Evolutionary conservation across 2,888 invertebrate genomes (phyloP).

Genomic region (Callimorpha dominula): DNA sequence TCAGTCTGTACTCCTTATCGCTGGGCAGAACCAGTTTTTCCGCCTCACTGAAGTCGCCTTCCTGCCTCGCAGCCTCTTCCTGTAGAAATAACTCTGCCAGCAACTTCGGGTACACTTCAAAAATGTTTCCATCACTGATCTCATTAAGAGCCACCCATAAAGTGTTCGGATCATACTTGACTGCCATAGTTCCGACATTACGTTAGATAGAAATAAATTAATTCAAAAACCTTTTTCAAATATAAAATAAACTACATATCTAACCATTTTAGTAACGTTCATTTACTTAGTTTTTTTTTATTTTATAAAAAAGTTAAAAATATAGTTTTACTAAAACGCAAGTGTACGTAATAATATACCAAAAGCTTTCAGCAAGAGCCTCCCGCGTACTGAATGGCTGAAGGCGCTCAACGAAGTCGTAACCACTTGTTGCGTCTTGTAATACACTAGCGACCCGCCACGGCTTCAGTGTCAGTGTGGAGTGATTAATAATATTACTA

Average conservation of each 20-base stretch:
- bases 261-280: neutral
- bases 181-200: constrained; percentile 66
- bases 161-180: constrained; percentile 73
- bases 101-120: constrained; percentile 89
- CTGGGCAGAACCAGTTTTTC: constrained; percentile 89
- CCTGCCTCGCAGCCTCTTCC: constrained; percentile 77
- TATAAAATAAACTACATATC: neutral
- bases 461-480: too few relatives aligned
- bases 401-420: constrained; percentile 26
- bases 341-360: neutral
- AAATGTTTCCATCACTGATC: constrained; percentile 87
- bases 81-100: constrained; percentile 87
- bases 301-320: neutral
- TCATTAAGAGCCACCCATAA: constrained; percentile 87
- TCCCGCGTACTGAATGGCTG: constrained; percentile 64
- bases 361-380: constrained; percentile 61
- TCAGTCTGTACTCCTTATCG: constrained; percentile 89
- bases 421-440: constrained; percentile 58
- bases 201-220: neutral
- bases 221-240: neutral
- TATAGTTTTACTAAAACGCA: neutral
- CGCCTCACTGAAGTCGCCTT: constrained; percentile 77
- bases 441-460: neutral
- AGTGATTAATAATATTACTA: too few relatives aligned
- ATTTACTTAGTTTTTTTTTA: neutral